Evolutionary conservation across 2,888 invertebrate genomes (phyloP).

Genomic region (Ametastegia equiseti): DNA sequence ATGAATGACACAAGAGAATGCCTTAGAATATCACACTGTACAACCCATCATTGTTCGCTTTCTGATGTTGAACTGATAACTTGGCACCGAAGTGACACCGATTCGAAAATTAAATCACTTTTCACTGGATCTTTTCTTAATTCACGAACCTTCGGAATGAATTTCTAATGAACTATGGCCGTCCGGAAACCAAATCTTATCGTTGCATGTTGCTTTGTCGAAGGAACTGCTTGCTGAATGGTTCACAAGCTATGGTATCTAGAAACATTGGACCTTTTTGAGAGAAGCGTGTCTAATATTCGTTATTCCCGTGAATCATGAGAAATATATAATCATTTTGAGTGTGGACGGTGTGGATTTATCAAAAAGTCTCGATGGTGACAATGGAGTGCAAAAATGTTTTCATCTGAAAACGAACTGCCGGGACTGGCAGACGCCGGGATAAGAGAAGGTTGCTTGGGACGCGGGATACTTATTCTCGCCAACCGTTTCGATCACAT

Average conservation of each 20-base stretch:
- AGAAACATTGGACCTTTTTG: not conserved
- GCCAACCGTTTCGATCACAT: conserved; percentile 2
- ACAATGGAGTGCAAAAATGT: not conserved
- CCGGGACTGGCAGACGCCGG: not conserved
- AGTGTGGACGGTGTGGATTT: not conserved
- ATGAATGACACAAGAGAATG: not conserved
- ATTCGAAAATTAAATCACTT: conserved; percentile 9
- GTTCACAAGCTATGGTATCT: not conserved
- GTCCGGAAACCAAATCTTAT: not conserved
- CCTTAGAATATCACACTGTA: not conserved
- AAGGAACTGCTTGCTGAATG: not conserved
- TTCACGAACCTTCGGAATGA: not conserved
- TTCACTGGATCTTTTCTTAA: not conserved
- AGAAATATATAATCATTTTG: not conserved
- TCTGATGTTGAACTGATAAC: not conserved
- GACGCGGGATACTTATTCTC: not conserved
- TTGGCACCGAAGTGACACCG: not conserved
- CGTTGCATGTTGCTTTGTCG: not conserved
- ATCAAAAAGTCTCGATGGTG: not conserved
- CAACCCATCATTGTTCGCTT: not conserved
- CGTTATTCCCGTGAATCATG: not conserved
- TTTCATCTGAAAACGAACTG: not conserved
- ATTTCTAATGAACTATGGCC: not conserved
- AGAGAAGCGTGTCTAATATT: not conserved
- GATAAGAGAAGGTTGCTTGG: not conserved